Evolutionary conservation across 2,888 invertebrate species (phyloP).

Genomic region (Griposia aprilina): DNA sequence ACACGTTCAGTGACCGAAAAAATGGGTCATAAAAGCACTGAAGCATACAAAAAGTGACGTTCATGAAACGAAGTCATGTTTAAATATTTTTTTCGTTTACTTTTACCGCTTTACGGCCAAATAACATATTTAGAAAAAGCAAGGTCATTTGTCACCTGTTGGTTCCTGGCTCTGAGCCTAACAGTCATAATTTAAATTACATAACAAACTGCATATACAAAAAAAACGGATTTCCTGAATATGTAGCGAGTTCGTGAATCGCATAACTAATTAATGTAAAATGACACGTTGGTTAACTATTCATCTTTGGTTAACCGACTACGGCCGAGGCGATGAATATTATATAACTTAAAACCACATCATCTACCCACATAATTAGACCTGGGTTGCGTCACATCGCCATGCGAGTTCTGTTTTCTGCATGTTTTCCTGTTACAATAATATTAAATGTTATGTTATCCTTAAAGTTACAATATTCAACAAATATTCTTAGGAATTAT

Average conservation of each 20-base stretch:
- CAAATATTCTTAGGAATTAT: conserved; percentile 68
- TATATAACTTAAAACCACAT: conserved; percentile 62
- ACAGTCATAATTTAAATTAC: conserved; percentile 52
- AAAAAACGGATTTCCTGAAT: conserved; percentile 67
- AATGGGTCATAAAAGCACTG: conserved; percentile 36
- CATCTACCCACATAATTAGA: conserved; percentile 63
- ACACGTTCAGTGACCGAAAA: conserved; percentile 36
- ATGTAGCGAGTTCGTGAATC: conserved; percentile 60
- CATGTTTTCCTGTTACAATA: conserved; percentile 65
- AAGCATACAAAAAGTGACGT: conserved; percentile 28
- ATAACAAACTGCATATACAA: conserved; percentile 54
- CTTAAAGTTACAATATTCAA: conserved; percentile 66
- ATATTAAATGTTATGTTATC: conserved; percentile 63
- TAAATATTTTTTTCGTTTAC: conserved; percentile 23
- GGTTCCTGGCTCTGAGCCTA: conserved; percentile 45
- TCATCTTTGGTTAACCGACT: conserved; percentile 78
- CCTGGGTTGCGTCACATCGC: conserved; percentile 61
- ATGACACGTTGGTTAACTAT: conserved; percentile 77
- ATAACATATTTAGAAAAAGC: conserved; percentile 5
- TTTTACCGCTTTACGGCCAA: neutral
- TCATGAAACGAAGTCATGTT: conserved; percentile 24
- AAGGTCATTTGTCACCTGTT: conserved; percentile 21
- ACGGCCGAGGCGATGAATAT: conserved; percentile 70
- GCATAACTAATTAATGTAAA: conserved; percentile 75
- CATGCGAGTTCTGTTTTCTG: conserved; percentile 71